Evolutionary conservation across 2,888 invertebrate species (phyloP).

Genomic region (Heliconius ethilla): DNA sequence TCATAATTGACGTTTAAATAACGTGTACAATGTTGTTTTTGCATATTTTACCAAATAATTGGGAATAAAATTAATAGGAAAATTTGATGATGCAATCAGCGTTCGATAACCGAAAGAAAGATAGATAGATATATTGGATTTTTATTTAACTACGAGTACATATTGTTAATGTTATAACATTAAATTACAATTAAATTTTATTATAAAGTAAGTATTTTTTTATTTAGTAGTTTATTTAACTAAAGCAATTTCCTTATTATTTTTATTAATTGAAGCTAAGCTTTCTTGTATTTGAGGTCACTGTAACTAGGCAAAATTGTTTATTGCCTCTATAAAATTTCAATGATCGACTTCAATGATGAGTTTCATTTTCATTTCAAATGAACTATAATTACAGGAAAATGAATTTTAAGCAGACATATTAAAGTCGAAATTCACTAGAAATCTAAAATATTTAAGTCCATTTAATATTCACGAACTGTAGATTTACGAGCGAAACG

Average conservation of each 20-base stretch:
- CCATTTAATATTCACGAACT: constrained; percentile 38
- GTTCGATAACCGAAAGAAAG: no score
- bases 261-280: constrained; percentile 44
- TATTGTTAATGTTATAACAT: background rate
- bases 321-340: constrained; percentile 72
- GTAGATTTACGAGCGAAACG: constrained; percentile 75
- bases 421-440: constrained; percentile 31
- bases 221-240: background rate
- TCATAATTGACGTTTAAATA: no score
- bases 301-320: constrained; percentile 54
- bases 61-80: no score
- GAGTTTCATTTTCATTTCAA: constrained; percentile 37
- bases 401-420: constrained; percentile 28
- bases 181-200: background rate
- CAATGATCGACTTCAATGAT: constrained; percentile 66
- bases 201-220: background rate
- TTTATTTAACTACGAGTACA: no score
- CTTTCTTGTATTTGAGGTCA: constrained; percentile 52
- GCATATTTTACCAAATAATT: no score
- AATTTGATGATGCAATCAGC: no score
- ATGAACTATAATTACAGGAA: constrained; percentile 18
- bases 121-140: no score
- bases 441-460: constrained; percentile 25
- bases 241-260: background rate
- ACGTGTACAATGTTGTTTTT: no score